phyloP scores from a whole-genome alignment of 2,888 invertebrate species.

The Metopia argyrocephala region DNA sequence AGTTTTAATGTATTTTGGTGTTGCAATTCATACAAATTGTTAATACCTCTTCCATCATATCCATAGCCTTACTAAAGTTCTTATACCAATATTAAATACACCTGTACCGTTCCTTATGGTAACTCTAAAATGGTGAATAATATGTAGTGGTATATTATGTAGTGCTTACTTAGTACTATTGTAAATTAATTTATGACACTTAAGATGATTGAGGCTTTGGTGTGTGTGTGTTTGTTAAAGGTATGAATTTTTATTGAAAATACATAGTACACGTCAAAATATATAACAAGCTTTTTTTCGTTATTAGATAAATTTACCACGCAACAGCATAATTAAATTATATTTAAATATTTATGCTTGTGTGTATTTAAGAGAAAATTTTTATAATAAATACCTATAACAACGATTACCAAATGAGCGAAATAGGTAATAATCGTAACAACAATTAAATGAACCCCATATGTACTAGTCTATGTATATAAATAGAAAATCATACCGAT shows the following conservation, averaged over 20 bases:
- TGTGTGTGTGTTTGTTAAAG: slow-evolving; percentile 28
- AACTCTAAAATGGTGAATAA: too few relatives aligned
- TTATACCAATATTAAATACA: too few relatives aligned
- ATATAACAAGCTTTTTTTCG: slow-evolving; percentile 8
- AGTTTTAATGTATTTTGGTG: too few relatives aligned
- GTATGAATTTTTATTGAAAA: neutral
- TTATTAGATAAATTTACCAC: neutral
- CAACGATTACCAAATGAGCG: neutral
- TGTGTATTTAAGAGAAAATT: neutral
- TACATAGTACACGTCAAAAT: neutral
- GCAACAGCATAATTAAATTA: slow-evolving; percentile 29
- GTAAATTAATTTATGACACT: neutral
- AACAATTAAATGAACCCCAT: slow-evolving; percentile 43
- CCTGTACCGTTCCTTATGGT: too few relatives aligned
- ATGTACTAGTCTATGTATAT: too few relatives aligned
- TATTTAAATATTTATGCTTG: slow-evolving; percentile 1
- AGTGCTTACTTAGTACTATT: neutral
- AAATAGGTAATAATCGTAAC: neutral
- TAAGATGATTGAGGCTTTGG: neutral
- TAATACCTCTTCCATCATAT: too few relatives aligned
- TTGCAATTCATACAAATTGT: too few relatives aligned
- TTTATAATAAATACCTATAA: neutral
- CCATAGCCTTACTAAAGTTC: too few relatives aligned
- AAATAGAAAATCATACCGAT: slow-evolving; percentile 6
- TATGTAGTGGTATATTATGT: neutral